Evolutionary conservation across 1,140 invertebrate species (phyloP).

Genomic region (Bathynomus jamesi): DNA sequence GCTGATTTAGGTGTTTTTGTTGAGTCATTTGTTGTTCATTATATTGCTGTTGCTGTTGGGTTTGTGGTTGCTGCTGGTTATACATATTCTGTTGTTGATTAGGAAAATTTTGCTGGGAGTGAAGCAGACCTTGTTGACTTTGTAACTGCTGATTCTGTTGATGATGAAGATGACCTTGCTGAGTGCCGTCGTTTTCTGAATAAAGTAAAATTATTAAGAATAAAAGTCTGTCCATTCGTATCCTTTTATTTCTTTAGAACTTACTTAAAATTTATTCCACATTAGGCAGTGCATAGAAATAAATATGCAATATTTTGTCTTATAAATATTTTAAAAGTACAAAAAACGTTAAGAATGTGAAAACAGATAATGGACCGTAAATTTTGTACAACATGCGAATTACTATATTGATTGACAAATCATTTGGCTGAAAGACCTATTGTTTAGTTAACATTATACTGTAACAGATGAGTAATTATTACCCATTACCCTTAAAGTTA

Average conservation of each 20-base stretch:
- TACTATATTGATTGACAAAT: too few species aligned
- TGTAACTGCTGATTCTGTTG: background rate
- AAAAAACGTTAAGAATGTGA: too few species aligned
- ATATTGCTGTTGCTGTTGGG: slow-evolving; percentile 4
- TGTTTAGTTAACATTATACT: too few species aligned
- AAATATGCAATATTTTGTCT: too few species aligned
- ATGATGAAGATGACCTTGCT: background rate
- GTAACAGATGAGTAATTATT: too few species aligned
- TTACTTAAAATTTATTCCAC: slow-evolving; percentile 9
- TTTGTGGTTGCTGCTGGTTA: slow-evolving; percentile 5
- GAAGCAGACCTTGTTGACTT: background rate
- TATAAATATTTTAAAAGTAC: too few species aligned
- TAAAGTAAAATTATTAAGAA: background rate
- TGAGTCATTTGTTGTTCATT: slow-evolving; percentile 18
- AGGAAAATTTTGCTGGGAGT: background rate
- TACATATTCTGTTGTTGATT: background rate
- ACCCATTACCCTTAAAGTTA: too few species aligned
- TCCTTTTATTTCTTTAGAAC: slow-evolving; percentile 18
- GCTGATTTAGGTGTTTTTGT: background rate
- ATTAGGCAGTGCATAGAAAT: too few species aligned
- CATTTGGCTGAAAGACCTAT: too few species aligned
- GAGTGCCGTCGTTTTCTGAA: background rate
- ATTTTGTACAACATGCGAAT: too few species aligned
- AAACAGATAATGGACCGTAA: too few species aligned
- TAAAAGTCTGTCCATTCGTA: too few species aligned